Conservation (phyloP, 1,140 invertebrate genomes). For the Heliconius himera region DNA sequence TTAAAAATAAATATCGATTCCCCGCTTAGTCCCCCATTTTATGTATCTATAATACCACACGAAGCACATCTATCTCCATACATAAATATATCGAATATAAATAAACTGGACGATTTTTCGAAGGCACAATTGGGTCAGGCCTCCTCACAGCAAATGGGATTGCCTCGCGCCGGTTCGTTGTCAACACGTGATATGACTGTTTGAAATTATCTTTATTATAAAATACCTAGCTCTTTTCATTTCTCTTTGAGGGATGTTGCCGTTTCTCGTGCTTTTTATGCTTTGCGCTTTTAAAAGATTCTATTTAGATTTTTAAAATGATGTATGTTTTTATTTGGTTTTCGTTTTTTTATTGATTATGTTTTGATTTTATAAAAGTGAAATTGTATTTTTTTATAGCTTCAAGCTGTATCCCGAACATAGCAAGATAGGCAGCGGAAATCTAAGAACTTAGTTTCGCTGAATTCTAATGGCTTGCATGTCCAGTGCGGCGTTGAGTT, state of each 20-base stretch:
- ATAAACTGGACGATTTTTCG: constrained; percentile 23
- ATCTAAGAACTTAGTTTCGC: no score
- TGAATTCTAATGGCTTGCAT: no score
- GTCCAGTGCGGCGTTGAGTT: no score
- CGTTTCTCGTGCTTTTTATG: neutral
- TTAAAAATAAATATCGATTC: neutral
- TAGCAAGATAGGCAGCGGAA: no score
- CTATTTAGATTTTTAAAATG: neutral
- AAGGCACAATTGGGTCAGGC: constrained; percentile 26
- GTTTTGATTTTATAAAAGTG: neutral
- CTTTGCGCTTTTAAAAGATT: neutral
- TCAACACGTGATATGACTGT: constrained; percentile 16
- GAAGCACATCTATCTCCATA: constrained; percentile 21
- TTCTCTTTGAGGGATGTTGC: neutral
- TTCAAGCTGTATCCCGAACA: no score
- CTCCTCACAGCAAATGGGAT: constrained; percentile 27
- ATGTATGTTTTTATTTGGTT: no score
- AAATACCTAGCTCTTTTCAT: neutral
- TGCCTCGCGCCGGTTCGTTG: constrained; percentile 18
- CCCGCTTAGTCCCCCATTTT: neutral
- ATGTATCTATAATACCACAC: neutral
- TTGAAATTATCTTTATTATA: constrained; percentile 7
- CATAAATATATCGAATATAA: constrained; percentile 17
- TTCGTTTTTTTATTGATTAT: neutral
- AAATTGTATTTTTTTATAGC: no score